Base-by-base conservation (phyloP, 2,797 vertebrate genomes). In the Bucorvus abyssinicus region DNA sequence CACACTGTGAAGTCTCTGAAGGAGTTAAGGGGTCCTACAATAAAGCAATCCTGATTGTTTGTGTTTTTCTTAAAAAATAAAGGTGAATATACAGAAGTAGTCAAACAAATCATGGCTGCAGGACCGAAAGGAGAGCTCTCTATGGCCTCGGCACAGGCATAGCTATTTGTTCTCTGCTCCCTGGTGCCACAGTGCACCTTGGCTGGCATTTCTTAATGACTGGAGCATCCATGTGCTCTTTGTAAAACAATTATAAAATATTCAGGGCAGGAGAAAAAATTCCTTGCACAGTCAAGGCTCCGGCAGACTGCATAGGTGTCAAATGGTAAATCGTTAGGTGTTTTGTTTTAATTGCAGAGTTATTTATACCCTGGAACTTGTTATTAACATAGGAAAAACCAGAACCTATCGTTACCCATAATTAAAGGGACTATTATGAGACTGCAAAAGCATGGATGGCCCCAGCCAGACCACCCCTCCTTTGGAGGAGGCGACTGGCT, bases 291-390 rank as follows among this genome's bases (percentile, higher is more conserved):
- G 76, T 14, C 45, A n/a, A 73, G 69, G 71, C 61, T 90, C 64
- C 24, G 1, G 77, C 76, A 94, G 88, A 76, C 71, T 42, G 89
- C 80, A 63, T 49, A 78, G 71, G 90, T 91, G 95, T 97, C 69
- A 94, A 96, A 91, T 94, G 94, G 87, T 93, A 93, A 96, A 96
- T 94, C 4, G 6, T 84, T 84, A 82, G 61, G 90, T 16, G 19
- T 92, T 92, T 89, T 76, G 76, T 93, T 96, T 94, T 94, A 97
- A 97, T 94, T 93, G 94, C 50, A 92, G 94, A 90, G 87, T 96
- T 95, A 93, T 89, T 91, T 96, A 96, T 89, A 95, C 74, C 67
- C 71, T 78, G 82, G 81, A 97, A 97, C 80, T 92, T 87, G 84
- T 79, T 92, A 96, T 96, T 96, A 96, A 90, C 77, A 78, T 45